These are phyloP conservation scores for Corythaixoides concolor DNA, from an alignment of 2,113 vertebrate genomes.

Conservation along the genomic window DNA sequence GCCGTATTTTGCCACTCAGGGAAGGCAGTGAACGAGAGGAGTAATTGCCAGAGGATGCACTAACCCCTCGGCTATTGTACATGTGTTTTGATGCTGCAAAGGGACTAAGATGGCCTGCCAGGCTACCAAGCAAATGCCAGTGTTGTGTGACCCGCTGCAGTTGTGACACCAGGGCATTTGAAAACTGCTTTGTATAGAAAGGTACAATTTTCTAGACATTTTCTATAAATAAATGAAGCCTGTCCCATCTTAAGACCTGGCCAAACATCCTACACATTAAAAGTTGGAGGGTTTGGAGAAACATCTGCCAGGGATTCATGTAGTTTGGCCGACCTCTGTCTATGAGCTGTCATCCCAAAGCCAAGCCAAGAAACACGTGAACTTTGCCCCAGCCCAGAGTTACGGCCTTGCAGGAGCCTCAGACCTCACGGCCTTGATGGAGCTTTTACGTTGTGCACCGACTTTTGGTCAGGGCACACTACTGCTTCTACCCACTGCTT, in stretches of 20 bases:
- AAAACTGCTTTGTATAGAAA: background rate
- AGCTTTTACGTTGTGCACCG: background rate
- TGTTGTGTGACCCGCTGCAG: background rate
- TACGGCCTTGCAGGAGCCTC: background rate
- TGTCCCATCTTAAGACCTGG: background rate
- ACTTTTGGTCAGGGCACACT: background rate
- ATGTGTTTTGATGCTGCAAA: background rate
- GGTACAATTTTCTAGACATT: background rate
- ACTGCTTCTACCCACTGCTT: background rate
- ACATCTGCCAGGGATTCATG: background rate
- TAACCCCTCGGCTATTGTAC: background rate
- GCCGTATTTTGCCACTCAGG: background rate
- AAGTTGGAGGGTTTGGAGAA: background rate
- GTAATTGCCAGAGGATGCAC: background rate
- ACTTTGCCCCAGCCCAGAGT: background rate
- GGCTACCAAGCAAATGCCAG: background rate
- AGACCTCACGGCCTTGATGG: background rate
- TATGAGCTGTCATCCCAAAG: background rate
- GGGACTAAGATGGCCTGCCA: background rate
- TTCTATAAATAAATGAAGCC: constrained; percentile 68
- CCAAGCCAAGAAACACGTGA: background rate
- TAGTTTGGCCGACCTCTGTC: background rate
- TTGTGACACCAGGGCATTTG: background rate
- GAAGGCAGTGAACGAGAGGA: background rate
- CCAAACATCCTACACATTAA: background rate